These are phyloP conservation scores for Eupithecia subumbrata DNA, from an alignment of 2,888 invertebrate species.

Conservation along the genomic window DNA sequence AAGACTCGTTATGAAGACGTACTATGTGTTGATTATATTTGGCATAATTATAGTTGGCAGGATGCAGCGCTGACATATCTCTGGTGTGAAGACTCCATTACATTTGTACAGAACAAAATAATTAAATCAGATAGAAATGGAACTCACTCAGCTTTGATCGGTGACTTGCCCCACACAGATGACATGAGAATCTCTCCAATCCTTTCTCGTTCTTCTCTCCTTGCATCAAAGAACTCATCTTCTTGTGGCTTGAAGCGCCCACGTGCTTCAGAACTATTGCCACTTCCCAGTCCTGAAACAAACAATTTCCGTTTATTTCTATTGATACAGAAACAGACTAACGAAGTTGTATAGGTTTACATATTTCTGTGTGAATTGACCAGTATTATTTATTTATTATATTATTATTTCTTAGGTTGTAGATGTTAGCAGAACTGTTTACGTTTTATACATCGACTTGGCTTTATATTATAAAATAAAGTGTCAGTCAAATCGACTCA, in stretches of 20 bases:
- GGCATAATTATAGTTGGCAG: too few species aligned
- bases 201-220: slow-evolving; percentile 89
- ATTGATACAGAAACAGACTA: neutral
- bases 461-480: neutral
- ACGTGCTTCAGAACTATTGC: slow-evolving; percentile 36
- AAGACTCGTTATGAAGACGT: too few species aligned
- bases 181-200: slow-evolving; percentile 88
- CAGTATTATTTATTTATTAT: too few species aligned
- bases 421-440: neutral
- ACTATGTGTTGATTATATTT: too few species aligned
- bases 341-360: neutral
- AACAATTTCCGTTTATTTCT: neutral
- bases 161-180: slow-evolving; percentile 90
- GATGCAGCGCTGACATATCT: too few species aligned
- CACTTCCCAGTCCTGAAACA: slow-evolving; percentile 58
- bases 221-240: slow-evolving; percentile 87
- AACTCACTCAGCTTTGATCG: slow-evolving; percentile 86
- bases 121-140: neutral
- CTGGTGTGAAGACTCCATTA: too few species aligned
- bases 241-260: slow-evolving; percentile 77
- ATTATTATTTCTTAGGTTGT: neutral
- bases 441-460: neutral
- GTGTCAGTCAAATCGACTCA: slow-evolving; percentile 35
- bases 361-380: too few species aligned
- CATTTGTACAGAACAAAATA: neutral